Evolutionary conservation across 2,113 vertebrate species (phyloP).

Genomic region (Stigmatopora argus): DNA sequence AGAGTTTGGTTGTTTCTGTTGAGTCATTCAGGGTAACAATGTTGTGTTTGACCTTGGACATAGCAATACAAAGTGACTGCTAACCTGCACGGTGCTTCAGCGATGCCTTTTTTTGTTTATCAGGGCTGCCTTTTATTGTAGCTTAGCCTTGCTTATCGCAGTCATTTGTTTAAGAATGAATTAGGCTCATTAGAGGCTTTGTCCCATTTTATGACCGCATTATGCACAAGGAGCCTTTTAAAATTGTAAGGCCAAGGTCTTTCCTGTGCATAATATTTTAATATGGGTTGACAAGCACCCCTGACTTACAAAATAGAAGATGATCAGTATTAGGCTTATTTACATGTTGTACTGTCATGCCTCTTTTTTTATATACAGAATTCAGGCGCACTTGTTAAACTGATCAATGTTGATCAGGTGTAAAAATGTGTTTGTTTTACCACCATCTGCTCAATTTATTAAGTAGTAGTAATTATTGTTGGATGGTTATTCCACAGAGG

Average conservation of each 20-base stretch:
- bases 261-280: constrained; percentile 31
- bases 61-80: neutral
- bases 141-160: constrained; percentile 26
- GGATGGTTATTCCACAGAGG: neutral
- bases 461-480: constrained; percentile 1
- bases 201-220: constrained; percentile 50
- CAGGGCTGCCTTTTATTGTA: constrained; percentile 22
- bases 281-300: constrained; percentile 10
- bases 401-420: neutral
- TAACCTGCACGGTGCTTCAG: constrained; percentile 3
- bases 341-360: neutral
- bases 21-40: neutral
- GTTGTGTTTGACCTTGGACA: neutral
- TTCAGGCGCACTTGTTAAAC: neutral
- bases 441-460: constrained; percentile 12
- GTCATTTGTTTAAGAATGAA: constrained; percentile 34
- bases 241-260: constrained; percentile 37
- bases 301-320: neutral
- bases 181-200: constrained; percentile 38
- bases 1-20: too few relatives aligned
- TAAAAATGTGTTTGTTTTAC: constrained; percentile 8
- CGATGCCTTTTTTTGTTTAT: constrained; percentile 20
- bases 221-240: constrained; percentile 32
- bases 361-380: neutral
- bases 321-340: neutral